Percentiles rank a stretch among this genome's conserved stretches.
Evolutionary conservation across 2,113 vertebrate species (phyloP).

Genomic region (Lagenorhynchus albirostris): DNA sequence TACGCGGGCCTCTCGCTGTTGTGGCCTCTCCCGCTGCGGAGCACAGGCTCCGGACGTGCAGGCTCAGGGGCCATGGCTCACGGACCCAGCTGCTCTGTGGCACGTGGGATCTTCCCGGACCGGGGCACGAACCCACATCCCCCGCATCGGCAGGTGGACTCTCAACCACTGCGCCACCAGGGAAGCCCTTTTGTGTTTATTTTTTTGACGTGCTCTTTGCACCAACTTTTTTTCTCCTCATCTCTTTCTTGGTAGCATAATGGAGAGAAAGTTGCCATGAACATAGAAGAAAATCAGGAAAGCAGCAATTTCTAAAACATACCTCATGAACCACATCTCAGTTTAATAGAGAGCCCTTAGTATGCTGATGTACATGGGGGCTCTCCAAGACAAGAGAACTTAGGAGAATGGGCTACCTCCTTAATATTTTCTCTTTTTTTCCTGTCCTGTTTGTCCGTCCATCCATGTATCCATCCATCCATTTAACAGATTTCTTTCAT

Average conservation of each 20-base stretch:
- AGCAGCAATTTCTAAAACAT: not conserved
- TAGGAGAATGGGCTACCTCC: not conserved
- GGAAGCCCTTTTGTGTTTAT: not conserved
- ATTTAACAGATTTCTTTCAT: not conserved
- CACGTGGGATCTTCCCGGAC: too few species aligned
- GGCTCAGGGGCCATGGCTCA: too few species aligned
- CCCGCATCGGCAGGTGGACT: rapidly evolving
- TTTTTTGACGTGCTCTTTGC: not conserved
- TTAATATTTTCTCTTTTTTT: not conserved
- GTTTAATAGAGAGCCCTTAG: not conserved
- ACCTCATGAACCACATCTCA: not conserved
- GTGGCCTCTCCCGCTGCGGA: too few species aligned
- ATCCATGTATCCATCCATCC: not conserved
- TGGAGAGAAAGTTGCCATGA: not conserved
- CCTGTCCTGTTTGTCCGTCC: not conserved
- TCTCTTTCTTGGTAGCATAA: not conserved
- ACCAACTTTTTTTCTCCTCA: too few species aligned
- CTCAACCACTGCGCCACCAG: too few species aligned
- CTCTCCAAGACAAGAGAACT: not conserved
- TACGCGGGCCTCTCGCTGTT: too few species aligned
- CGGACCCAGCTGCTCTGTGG: too few species aligned
- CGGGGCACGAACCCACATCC: rapidly evolving
- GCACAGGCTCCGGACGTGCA: rapidly evolving
- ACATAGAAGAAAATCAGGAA: not conserved
- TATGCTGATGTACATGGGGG: too few species aligned